phyloP scores from a whole-genome alignment of 1,140 invertebrate genomes.

The Samia ricini region DNA sequence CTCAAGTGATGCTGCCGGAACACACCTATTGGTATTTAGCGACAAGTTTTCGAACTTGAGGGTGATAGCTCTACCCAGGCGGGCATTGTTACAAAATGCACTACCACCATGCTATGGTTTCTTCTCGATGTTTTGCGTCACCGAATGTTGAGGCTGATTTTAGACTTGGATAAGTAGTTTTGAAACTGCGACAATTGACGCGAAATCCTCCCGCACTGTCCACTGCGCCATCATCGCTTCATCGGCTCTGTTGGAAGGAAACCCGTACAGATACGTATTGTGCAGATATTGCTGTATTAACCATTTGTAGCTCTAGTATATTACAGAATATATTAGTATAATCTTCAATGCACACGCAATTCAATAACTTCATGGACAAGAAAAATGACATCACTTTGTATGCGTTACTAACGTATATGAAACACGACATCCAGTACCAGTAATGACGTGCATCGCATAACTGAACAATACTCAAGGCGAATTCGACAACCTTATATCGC shows the following conservation, averaged over 20 bases:
- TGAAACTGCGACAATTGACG: too few relatives aligned
- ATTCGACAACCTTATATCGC: slow-evolving; percentile 22
- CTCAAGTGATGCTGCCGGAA: too few relatives aligned
- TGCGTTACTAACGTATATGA: slow-evolving; percentile 23
- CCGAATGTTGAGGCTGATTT: too few relatives aligned
- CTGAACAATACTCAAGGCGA: slow-evolving; percentile 40
- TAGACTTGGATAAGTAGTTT: too few relatives aligned
- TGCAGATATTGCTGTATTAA: background rate
- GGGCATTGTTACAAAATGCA: too few relatives aligned
- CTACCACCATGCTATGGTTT: too few relatives aligned
- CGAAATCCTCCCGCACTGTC: too few relatives aligned
- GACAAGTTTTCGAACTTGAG: too few relatives aligned
- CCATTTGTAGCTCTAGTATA: background rate
- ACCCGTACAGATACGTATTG: background rate
- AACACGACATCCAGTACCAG: slow-evolving; percentile 32
- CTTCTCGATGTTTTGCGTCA: too few relatives aligned
- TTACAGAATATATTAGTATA: background rate
- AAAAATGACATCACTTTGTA: background rate
- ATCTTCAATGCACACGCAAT: background rate
- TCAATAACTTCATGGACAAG: background rate
- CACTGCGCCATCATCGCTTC: too few relatives aligned
- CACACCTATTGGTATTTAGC: too few relatives aligned
- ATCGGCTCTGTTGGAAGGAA: background rate
- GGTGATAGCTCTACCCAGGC: too few relatives aligned
- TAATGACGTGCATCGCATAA: slow-evolving; percentile 44